Evolutionary conservation across 2,113 vertebrate species (phyloP).

Genomic region (Eonycteris spelaea): DNA sequence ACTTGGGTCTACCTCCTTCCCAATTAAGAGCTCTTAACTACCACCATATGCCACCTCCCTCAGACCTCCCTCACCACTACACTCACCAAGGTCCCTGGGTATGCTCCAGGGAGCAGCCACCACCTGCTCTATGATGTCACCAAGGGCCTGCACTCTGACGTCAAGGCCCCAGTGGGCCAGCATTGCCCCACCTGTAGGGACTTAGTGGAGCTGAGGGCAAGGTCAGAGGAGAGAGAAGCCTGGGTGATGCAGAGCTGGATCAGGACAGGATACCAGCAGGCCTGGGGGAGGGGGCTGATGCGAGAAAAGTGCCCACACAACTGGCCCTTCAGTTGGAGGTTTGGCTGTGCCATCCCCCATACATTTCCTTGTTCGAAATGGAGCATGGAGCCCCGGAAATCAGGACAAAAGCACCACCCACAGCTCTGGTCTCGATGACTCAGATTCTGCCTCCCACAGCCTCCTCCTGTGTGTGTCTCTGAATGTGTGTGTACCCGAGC

Average conservation of each 20-base stretch:
- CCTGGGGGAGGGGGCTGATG: background rate
- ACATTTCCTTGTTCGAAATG: constrained; percentile 56
- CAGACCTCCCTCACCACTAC: background rate
- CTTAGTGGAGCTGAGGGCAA: background rate
- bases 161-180: background rate
- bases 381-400: constrained; percentile 70
- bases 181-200: background rate
- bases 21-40: background rate
- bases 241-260: background rate
- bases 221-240: background rate
- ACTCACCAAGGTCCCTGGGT: background rate
- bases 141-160: background rate
- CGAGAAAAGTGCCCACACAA: background rate
- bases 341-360: constrained; percentile 8
- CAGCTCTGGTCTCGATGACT: constrained; percentile 74
- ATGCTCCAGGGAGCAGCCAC: background rate
- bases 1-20: background rate
- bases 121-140: background rate
- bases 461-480: constrained; percentile 70
- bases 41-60: background rate
- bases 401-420: constrained; percentile 79
- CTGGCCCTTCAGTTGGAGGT: background rate
- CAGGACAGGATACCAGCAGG: background rate
- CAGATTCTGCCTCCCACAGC: constrained; percentile 76
- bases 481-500: constrained; percentile 55